A percentile compares a stretch with the other conserved stretches of the same genome.
Conservation (phyloP, 2,113 vertebrate genomes). For the Corvus hawaiiensis region DNA sequence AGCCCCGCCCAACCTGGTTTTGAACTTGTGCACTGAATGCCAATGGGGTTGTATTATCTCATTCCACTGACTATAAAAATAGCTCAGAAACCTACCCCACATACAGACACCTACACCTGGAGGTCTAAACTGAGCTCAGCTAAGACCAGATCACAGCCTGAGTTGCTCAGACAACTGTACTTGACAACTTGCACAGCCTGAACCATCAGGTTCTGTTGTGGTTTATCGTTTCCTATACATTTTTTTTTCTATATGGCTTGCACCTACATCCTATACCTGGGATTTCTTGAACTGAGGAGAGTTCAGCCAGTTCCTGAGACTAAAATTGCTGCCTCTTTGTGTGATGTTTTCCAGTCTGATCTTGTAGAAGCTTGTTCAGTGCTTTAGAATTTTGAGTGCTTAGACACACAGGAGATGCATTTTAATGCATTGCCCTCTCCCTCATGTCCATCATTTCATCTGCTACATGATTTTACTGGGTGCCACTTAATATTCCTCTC, state of each 20-base stretch:
- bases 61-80: not conserved
- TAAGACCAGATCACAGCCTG: not conserved
- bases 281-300: not conserved
- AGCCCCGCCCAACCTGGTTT: not conserved
- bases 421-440: not conserved
- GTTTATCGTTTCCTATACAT: rapidly evolving
- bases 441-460: not conserved
- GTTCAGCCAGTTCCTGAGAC: not conserved
- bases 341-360: not conserved
- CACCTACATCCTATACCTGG: not conserved
- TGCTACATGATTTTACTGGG: not conserved
- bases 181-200: not conserved
- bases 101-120: not conserved
- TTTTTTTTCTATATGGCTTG: not conserved
- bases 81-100: not conserved
- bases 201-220: not conserved
- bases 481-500: not conserved
- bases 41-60: not conserved
- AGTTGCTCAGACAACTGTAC: not conserved
- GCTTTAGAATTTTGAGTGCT: not conserved
- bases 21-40: not conserved
- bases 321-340: not conserved
- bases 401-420: not conserved
- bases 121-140: not conserved
- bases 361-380: not conserved